Conservation (phyloP, 2,888 invertebrate genomes). For the Trissolcus brochymenae region DNA sequence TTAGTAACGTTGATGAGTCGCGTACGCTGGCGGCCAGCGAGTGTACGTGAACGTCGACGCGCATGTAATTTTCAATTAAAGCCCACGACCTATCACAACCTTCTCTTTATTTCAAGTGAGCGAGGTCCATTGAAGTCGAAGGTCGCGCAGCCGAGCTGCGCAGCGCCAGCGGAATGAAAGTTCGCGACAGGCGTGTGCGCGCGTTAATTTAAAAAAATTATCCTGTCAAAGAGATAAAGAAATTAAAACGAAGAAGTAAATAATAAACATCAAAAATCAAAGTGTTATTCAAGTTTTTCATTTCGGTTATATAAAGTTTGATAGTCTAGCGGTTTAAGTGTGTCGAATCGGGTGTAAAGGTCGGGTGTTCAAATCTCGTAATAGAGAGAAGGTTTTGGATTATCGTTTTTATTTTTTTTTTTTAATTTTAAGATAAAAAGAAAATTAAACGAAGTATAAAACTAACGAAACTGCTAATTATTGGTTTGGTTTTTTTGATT, state of each 20-base stretch:
- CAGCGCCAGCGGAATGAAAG: slow-evolving; percentile 37
- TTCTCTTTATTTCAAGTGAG: slow-evolving; percentile 63
- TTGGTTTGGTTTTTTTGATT: too few species aligned
- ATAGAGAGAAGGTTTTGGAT: too few species aligned
- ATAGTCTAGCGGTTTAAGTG: too few species aligned
- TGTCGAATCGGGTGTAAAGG: too few species aligned
- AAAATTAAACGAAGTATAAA: too few species aligned
- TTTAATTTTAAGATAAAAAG: too few species aligned
- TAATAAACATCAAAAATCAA: too few species aligned
- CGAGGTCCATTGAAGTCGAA: slow-evolving; percentile 64
- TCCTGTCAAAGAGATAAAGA: slow-evolving; percentile 8
- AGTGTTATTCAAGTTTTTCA: too few species aligned
- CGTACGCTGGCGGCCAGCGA: slow-evolving; percentile 33
- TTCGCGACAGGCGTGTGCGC: slow-evolving; percentile 20
- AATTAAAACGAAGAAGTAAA: background rate
- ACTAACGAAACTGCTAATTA: too few species aligned
- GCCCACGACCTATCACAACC: slow-evolving; percentile 73
- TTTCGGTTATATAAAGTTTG: too few species aligned
- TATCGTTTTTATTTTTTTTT: too few species aligned
- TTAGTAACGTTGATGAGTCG: slow-evolving; percentile 51
- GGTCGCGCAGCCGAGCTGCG: slow-evolving; percentile 51
- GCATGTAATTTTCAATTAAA: slow-evolving; percentile 63
- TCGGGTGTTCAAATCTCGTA: too few species aligned
- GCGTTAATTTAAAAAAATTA: slow-evolving; percentile 29
- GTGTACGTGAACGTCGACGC: slow-evolving; percentile 50